A percentile compares a stretch with the other conserved stretches of the same genome.
Evolutionary conservation across 2,113 vertebrate genomes (phyloP).

Genomic region (Shinisaurus crocodilurus): DNA sequence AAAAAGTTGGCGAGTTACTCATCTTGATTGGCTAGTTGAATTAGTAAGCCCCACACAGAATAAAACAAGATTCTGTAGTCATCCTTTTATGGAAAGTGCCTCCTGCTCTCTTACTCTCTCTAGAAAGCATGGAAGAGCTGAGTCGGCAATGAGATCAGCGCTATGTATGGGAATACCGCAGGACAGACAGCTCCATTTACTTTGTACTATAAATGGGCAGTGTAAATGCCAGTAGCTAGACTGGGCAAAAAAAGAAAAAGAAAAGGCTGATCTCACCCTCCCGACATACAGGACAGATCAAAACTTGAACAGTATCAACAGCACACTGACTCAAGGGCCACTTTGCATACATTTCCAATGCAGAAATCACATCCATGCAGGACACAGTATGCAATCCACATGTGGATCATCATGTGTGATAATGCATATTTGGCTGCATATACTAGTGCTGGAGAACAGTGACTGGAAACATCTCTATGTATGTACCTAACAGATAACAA

Average conservation of each 20-base stretch:
- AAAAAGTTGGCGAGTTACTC: background rate
- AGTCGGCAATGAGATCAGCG: conserved; percentile 69
- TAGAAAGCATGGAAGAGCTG: conserved; percentile 72
- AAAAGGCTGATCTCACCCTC: conserved; percentile 41
- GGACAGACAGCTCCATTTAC: conserved; percentile 67
- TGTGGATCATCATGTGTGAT: background rate
- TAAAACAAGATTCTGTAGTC: background rate
- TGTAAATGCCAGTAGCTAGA: conserved; percentile 46
- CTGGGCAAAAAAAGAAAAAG: conserved; percentile 33
- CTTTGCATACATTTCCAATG: background rate
- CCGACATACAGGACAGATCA: background rate
- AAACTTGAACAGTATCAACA: background rate
- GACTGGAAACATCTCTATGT: background rate
- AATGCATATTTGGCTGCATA: background rate
- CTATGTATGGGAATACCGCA: conserved; percentile 68
- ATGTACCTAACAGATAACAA: background rate
- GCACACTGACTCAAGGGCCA: background rate
- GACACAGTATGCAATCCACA: background rate
- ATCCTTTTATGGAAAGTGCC: conserved; percentile 40
- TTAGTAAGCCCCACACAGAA: background rate
- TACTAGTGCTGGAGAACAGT: background rate
- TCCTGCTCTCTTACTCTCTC: conserved; percentile 44
- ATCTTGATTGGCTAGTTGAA: background rate
- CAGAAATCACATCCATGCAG: background rate
- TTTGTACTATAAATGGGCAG: conserved; percentile 76